Base-by-base conservation (phyloP, 2,888 invertebrate genomes). In the Druceiella hillmani region DNA sequence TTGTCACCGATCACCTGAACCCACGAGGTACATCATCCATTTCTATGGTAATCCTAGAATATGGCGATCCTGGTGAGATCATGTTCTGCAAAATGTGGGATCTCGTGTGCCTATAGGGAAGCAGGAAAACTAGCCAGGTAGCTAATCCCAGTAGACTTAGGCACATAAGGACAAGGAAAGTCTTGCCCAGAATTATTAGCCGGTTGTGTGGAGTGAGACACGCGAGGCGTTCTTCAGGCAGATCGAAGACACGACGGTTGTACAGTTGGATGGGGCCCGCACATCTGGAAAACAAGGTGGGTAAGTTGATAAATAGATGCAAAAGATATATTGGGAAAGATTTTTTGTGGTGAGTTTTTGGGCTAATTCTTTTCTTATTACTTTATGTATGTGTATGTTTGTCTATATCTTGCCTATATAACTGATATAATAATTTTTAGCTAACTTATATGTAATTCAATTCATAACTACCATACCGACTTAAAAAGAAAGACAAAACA, bases 241-340 rank as follows among this genome's bases (percentile, higher is more conserved):
- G 51, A 6, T 70, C 64, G 49, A 64, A 64, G 15, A 78, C 55
- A 3, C 63, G 54, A 24, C 66, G 67, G 55, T 66, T 66, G 50
- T 51, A 61, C 1, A 69, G 52, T 1, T 56, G 44, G 2, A 54
- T 48, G 5, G 77, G 76, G 1, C 59, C 55, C 26, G 53, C 59
- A 46, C 78, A 78, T 49, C 78, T 78, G 66, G 31, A 60, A 61
- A 40, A 15, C 6, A 11, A 9, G 7, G 14, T 30, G 12, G 22
- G 33, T 16, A 17, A 17, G 15, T n/a, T 6, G 11, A 10, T 17
- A 9, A 39, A 36, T 24, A 17, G 33, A 36, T n/a, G n/a, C n/a
- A n/a, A n/a, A n/a, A n/a, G n/a, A n/a, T n/a, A n/a, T n/a, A n/a
- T n/a, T n/a, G n/a, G n/a, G n/a, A n/a, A n/a, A n/a, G n/a, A n/a